Evolutionary conservation across 2,888 invertebrate species (phyloP).

Genomic region (Ectropis crepuscularia): DNA sequence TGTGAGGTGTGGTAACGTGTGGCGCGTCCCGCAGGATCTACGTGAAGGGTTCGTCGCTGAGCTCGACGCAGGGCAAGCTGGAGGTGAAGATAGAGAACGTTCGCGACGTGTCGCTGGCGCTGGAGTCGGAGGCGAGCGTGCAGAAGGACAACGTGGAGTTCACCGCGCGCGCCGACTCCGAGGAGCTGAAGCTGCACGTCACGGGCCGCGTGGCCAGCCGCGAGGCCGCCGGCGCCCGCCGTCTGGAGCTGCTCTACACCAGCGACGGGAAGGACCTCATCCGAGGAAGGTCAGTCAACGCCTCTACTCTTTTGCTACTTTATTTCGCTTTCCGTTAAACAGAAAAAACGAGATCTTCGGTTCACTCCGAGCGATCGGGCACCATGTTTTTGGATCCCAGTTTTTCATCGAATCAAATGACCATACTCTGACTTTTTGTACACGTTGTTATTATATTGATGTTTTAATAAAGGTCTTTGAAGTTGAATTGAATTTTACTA

Average conservation of each 20-base stretch:
- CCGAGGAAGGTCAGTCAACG: constrained; percentile 86
- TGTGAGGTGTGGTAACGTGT: background rate
- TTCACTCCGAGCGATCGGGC: no score
- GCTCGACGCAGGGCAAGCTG: constrained; percentile 85
- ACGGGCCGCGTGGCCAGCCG: constrained; percentile 87
- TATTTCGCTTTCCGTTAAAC: background rate
- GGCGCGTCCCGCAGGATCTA: constrained; percentile 56
- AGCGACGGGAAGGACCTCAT: constrained; percentile 87
- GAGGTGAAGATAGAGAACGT: constrained; percentile 82
- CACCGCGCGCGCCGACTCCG: constrained; percentile 86
- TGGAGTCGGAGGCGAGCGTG: constrained; percentile 81
- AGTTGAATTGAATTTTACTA: no score
- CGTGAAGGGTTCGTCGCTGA: constrained; percentile 71
- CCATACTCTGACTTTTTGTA: no score
- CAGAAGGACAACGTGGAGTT: constrained; percentile 87
- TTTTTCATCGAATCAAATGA: no score
- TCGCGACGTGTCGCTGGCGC: constrained; percentile 81
- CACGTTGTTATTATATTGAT: no score
- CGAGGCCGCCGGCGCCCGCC: constrained; percentile 84
- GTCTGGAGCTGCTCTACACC: constrained; percentile 86
- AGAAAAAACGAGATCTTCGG: no score
- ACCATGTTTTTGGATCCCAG: no score
- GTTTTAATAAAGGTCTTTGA: no score
- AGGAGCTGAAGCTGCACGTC: constrained; percentile 86
- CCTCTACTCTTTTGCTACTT: background rate